These are phyloP conservation scores for Macaca mulatta DNA, from an alignment of 2,113 vertebrate genomes.

Conservation along the genomic window DNA sequence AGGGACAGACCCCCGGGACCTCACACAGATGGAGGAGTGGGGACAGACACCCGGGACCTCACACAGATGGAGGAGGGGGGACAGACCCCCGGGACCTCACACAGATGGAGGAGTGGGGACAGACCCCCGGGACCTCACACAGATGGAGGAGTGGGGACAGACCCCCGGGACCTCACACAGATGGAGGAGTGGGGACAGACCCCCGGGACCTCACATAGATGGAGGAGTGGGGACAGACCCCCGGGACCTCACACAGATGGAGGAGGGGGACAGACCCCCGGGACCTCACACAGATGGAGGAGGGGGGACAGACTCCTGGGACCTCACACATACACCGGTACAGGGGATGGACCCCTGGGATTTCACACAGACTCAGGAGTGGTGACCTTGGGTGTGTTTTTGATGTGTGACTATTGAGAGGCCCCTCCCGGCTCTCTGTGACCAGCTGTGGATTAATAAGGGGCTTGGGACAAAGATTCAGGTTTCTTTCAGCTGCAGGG, in stretches of 20 bases:
- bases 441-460: neutral
- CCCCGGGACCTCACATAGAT: neutral
- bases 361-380: rapidly evolving
- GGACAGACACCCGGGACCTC: rapidly evolving
- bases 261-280: no score
- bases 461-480: neutral
- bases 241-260: rapidly evolving
- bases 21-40: rapidly evolving
- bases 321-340: neutral
- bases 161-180: rapidly evolving
- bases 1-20: no score
- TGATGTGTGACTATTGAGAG: rapidly evolving
- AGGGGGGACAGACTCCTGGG: rapidly evolving
- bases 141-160: neutral
- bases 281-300: rapidly evolving
- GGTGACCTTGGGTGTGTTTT: neutral
- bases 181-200: no score
- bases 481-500: neutral
- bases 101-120: no score
- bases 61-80: neutral
- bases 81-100: no score
- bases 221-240: neutral
- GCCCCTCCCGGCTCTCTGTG: rapidly evolving
- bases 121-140: neutral
- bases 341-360: neutral